These are phyloP conservation scores for Epirrita christyi DNA, from an alignment of 2,888 invertebrate species.

Conservation along the genomic window DNA sequence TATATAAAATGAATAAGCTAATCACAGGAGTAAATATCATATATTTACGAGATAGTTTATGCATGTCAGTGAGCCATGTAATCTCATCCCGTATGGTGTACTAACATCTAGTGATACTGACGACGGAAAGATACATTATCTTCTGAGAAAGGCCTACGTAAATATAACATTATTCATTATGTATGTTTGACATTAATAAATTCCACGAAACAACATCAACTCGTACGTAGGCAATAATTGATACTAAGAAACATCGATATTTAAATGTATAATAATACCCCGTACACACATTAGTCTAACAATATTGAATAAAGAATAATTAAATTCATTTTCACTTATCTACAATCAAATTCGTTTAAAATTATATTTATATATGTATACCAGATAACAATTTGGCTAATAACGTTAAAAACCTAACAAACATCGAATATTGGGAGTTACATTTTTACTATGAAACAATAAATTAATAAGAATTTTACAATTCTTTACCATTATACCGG, in stretches of 20 bases:
- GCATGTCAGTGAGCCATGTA: constrained; percentile 58
- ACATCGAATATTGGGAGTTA: constrained; percentile 66
- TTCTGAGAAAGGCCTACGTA: constrained; percentile 63
- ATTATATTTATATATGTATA: constrained; percentile 64
- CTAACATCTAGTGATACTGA: constrained; percentile 39
- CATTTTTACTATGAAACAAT: constrained; percentile 57
- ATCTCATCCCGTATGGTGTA: constrained; percentile 45
- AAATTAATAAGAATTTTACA: constrained; percentile 59
- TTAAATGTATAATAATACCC: constrained; percentile 60
- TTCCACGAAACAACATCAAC: constrained; percentile 70
- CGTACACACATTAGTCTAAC: constrained; percentile 64
- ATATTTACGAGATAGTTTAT: constrained; percentile 71
- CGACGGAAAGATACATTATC: constrained; percentile 32
- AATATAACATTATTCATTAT: constrained; percentile 58
- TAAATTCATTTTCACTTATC: constrained; percentile 71
- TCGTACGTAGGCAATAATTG: constrained; percentile 52
- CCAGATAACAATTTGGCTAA: constrained; percentile 72
- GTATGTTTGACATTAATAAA: constrained; percentile 48
- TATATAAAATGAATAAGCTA: constrained; percentile 70
- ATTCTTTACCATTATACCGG: constrained; percentile 69
- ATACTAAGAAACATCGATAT: constrained; percentile 74
- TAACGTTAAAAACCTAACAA: constrained; percentile 70
- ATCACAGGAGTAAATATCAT: constrained; percentile 81
- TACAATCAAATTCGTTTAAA: constrained; percentile 72
- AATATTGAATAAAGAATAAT: constrained; percentile 62